phyloP scores from a whole-genome alignment of 1,140 invertebrate genomes.

The Brachystomella parvula region DNA sequence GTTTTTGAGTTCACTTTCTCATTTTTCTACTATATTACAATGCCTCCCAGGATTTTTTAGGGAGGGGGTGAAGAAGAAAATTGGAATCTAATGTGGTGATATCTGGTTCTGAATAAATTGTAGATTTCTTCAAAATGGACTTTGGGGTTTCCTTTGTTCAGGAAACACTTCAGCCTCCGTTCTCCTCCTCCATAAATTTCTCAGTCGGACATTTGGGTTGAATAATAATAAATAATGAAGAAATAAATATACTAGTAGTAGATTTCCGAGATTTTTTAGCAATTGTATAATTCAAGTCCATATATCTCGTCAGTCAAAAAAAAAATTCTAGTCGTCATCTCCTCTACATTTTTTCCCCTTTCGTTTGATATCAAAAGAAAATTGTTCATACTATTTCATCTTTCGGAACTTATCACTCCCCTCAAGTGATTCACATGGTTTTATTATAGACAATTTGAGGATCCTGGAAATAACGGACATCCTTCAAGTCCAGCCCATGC shows the following conservation, averaged over 20 bases:
- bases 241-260: neutral
- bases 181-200: slow-evolving; percentile 3
- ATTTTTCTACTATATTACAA: no score
- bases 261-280: neutral
- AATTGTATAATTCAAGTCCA: neutral
- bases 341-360: neutral
- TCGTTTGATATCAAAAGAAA: slow-evolving; percentile 8
- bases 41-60: neutral
- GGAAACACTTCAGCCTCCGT: neutral
- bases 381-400: slow-evolving; percentile 4
- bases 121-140: slow-evolving; percentile 10
- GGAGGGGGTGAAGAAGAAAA: neutral
- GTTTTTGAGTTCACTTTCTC: no score
- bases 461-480: no score
- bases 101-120: slow-evolving; percentile 3
- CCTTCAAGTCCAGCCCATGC: neutral
- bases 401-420: neutral
- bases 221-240: neutral
- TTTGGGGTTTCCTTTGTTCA: neutral
- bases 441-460: neutral
- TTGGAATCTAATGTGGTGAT: slow-evolving; percentile 1
- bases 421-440: slow-evolving; percentile 4
- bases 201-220: neutral
- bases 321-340: neutral
- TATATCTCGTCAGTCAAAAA: neutral